Base-by-base conservation (phyloP, 1,140 invertebrate genomes). In the Leptinotarsa lineolata region DNA sequence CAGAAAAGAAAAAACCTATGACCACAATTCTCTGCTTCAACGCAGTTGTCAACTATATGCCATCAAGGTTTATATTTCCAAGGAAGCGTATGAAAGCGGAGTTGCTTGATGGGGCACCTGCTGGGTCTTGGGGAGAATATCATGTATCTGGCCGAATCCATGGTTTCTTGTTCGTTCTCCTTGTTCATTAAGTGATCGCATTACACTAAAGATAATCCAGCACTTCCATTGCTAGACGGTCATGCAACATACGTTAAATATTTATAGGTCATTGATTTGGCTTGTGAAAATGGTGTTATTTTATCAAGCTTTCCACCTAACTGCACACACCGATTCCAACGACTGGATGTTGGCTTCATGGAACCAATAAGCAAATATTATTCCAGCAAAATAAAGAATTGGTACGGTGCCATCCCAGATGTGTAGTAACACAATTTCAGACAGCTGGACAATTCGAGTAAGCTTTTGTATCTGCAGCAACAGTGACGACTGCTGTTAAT, bases 401-500 rank as follows among this genome's bases (percentile, higher is more conserved):
- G 74, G 70, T 72, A 24, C 2, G 66, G 60, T 69, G 45, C 30
- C 44, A 75, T 69, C 74, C 70, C 20, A 48, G 74, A 58, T 12
- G 21, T 64, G 70, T 75, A 2, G 70, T 72, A 60, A 72, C 70
- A 59, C 44, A 22, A 16, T 65, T 65, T 65, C 18, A 65, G 6
- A 65, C 30, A 22, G 60, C 22, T 72, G 46, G 5, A 46, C 45
- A 83, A 74, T 81, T 83, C 82, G 80, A 68, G 59, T 66, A 82
- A 74, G 83, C 81, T 54, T 83, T 79, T 70, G 58, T 78, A 68
- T 74, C 81, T 67, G 81, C 82, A 59, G 82, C 84, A 59, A 85
- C 81, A 73, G 80, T 82, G 74, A 75, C 74, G 21, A 85, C 81
- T 66, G 83, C 84, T 58, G 76, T 83, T 13, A 85, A 83, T 70